These are phyloP conservation scores for Centrocercus urophasianus DNA, from an alignment of 2,113 vertebrate species.

Conservation along the genomic window DNA sequence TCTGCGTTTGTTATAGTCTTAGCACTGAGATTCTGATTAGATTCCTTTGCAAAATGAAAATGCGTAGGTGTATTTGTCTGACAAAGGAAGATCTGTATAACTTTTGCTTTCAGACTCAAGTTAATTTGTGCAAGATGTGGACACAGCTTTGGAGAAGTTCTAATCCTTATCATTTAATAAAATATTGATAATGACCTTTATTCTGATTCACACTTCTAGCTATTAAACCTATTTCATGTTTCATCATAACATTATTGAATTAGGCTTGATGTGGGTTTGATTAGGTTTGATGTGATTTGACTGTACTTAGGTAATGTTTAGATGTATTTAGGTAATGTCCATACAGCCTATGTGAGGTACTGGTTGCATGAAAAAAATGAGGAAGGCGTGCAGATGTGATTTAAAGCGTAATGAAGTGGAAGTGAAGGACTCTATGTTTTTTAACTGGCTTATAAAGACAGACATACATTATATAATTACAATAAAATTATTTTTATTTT, in stretches of 20 bases:
- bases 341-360: background rate
- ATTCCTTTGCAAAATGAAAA: background rate
- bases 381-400: background rate
- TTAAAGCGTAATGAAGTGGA: background rate
- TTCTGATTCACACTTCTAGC: background rate
- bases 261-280: background rate
- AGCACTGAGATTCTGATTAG: background rate
- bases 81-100: background rate
- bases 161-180: background rate
- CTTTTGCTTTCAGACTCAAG: background rate
- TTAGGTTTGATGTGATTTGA: background rate
- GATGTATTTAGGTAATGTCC: background rate
- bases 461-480: background rate
- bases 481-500: slow-evolving; percentile 42
- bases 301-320: background rate
- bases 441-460: background rate
- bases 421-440: background rate
- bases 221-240: background rate
- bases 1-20: background rate
- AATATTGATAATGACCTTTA: background rate
- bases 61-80: background rate
- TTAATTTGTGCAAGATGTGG: background rate
- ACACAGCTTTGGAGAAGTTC: background rate
- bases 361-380: background rate
- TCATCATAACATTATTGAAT: background rate